Percentiles rank a stretch among this genome's conserved stretches.
Conservation (phyloP, 2,888 invertebrate species). For the Zygaena filipendulae region DNA sequence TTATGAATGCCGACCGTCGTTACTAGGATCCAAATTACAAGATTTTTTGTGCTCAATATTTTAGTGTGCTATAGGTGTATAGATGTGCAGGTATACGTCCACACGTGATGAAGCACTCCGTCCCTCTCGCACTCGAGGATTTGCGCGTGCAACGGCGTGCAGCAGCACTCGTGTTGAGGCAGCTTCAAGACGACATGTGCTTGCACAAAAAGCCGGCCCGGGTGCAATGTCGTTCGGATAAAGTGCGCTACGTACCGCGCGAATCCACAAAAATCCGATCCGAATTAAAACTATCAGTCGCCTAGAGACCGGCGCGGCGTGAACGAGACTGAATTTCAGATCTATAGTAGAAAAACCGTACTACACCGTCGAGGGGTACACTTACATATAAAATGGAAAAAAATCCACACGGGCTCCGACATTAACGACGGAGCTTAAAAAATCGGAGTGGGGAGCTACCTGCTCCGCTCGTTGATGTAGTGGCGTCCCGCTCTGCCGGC, state of each 20-base stretch:
- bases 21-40: conserved; percentile 64
- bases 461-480: conserved; percentile 29
- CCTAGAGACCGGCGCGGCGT: conserved; percentile 68
- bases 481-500: conserved; percentile 42
- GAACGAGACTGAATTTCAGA: conserved; percentile 70
- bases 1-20: conserved; percentile 63
- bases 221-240: conserved; percentile 13
- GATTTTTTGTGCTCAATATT: conserved; percentile 65
- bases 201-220: conserved; percentile 43
- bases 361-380: conserved; percentile 68
- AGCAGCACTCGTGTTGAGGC: conserved; percentile 30
- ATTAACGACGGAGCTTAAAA: conserved; percentile 60
- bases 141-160: conserved; percentile 54
- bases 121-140: conserved; percentile 46
- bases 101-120: conserved; percentile 49
- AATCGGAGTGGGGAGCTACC: conserved; percentile 57
- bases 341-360: conserved; percentile 71
- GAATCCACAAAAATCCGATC: conserved; percentile 58
- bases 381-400: conserved; percentile 68
- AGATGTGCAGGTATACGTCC: conserved; percentile 40
- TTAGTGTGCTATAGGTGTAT: conserved; percentile 57
- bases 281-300: too few relatives aligned
- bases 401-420: conserved; percentile 63
- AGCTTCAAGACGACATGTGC: conserved; percentile 47
- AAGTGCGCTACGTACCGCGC: conserved; percentile 31